A percentile compares a stretch with the other conserved stretches of the same genome.
These are phyloP conservation scores for Eulemur rufifrons DNA, from an alignment of 2,113 vertebrate species.

Conservation along the genomic window DNA sequence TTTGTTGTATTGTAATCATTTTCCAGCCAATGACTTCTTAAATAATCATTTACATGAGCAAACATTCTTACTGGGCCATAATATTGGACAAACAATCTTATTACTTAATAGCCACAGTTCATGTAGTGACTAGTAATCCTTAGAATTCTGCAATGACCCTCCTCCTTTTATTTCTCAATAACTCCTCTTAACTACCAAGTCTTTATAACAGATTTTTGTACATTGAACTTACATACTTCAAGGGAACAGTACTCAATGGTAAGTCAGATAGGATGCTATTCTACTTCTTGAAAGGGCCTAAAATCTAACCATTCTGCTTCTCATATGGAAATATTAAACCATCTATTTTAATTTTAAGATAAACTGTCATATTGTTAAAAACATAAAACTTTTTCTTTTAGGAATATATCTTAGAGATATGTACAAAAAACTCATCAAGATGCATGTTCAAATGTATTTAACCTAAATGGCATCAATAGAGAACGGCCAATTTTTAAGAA, in stretches of 20 bases:
- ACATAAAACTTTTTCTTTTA: slow-evolving; percentile 34
- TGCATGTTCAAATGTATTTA: slow-evolving; percentile 24
- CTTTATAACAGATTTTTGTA: slow-evolving; percentile 14
- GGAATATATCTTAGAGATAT: neutral
- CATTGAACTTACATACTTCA: neutral
- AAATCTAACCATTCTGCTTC: neutral
- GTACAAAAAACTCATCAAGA: neutral
- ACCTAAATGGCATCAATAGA: slow-evolving; percentile 22
- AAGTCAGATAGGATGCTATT: slow-evolving; percentile 15
- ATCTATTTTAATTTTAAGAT: slow-evolving; percentile 6
- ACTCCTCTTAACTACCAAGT: neutral
- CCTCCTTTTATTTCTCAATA: neutral
- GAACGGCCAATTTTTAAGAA: neutral
- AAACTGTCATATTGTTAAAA: slow-evolving; percentile 13
- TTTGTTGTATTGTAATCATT: no score
- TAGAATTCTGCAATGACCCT: neutral
- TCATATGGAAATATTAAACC: neutral
- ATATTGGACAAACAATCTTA: neutral
- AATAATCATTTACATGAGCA: slow-evolving; percentile 38
- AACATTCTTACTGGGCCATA: neutral
- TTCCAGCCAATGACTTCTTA: neutral
- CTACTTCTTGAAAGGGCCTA: neutral
- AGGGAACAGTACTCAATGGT: neutral
- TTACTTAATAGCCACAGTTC: neutral
- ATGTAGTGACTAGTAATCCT: neutral